These are phyloP conservation scores for Notiomystis cincta DNA, from an alignment of 2,113 vertebrate genomes.

Conservation along the genomic window DNA sequence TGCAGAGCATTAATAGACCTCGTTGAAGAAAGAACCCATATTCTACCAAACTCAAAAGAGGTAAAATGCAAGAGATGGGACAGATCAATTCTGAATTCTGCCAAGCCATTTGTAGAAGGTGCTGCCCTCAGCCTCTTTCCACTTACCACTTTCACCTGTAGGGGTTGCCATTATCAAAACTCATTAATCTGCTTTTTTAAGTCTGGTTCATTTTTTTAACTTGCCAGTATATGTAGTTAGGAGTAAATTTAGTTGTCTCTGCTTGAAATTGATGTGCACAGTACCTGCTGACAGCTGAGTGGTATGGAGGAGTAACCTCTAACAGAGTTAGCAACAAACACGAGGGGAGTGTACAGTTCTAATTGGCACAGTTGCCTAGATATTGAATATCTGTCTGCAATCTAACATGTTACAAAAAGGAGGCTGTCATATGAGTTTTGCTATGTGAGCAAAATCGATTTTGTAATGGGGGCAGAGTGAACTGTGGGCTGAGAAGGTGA, in stretches of 20 bases:
- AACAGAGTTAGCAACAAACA: neutral
- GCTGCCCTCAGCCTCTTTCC: neutral
- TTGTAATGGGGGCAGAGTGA: neutral
- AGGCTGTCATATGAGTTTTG: neutral
- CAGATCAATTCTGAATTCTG: neutral
- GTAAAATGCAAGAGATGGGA: conserved; percentile 64
- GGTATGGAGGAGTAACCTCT: neutral
- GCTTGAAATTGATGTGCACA: neutral
- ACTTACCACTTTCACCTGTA: neutral
- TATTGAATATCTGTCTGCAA: neutral
- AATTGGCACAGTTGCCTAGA: neutral
- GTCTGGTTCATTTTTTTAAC: neutral
- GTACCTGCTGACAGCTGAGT: neutral
- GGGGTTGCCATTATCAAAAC: neutral
- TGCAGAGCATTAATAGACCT: conserved; percentile 75
- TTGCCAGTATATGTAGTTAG: neutral
- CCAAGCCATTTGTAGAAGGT: neutral
- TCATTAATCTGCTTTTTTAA: neutral
- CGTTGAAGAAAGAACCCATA: conserved; percentile 65
- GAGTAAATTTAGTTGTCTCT: neutral
- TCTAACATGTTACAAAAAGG: neutral
- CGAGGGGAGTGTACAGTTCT: neutral
- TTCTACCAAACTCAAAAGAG: conserved; percentile 72
- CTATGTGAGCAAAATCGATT: neutral
- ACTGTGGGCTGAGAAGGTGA: neutral